A percentile compares a stretch with the other conserved stretches of the same genome.
Evolutionary conservation across 2,797 vertebrate genomes (phyloP).

Genomic region (Intellagama lesueurii): DNA sequence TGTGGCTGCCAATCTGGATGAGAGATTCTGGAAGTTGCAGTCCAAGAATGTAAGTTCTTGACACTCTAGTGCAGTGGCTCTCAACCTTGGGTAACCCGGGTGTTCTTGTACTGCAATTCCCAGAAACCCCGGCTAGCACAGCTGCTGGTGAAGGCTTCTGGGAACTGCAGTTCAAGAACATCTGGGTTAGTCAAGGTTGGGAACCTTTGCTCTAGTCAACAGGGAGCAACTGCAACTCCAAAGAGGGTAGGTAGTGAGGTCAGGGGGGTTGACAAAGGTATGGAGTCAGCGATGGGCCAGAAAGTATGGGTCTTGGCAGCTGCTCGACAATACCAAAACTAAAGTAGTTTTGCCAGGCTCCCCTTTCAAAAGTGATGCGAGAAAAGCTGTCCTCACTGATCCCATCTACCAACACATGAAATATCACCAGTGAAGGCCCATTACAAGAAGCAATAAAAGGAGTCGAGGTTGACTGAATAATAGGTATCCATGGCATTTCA

Average conservation of each 20-base stretch:
- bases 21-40: no score
- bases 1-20: no score
- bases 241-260: not conserved
- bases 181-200: no score
- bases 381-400: not conserved
- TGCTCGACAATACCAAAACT: not conserved
- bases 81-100: no score
- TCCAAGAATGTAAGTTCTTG: no score
- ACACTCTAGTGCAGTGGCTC: no score
- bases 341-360: not conserved
- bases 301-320: not conserved
- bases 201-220: no score
- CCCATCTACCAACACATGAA: not conserved
- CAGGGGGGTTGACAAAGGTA: not conserved
- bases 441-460: not conserved
- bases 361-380: not conserved
- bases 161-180: no score
- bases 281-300: not conserved
- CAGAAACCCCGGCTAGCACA: no score
- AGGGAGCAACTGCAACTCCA: no score
- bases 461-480: not conserved
- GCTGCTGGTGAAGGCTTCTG: no score
- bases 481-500: not conserved
- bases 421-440: not conserved
- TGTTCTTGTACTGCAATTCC: no score